Percentiles rank a stretch among this genome's conserved stretches.
These are phyloP conservation scores for Sciurus niger DNA, from an alignment of 2,113 vertebrate species.

Conservation along the genomic window DNA sequence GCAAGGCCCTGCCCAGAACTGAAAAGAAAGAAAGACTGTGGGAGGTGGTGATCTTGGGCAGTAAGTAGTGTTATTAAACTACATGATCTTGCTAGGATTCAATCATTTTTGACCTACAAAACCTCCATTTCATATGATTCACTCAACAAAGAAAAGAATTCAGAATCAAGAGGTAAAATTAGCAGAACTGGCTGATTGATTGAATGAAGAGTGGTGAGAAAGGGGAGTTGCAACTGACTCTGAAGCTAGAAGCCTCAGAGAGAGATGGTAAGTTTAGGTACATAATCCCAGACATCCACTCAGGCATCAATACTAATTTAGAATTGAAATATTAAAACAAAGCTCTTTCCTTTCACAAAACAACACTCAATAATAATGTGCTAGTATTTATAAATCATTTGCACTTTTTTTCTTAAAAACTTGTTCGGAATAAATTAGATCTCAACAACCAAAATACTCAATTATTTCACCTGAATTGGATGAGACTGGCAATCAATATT, in stretches of 20 bases:
- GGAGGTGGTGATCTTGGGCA: neutral
- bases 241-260: neutral
- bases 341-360: neutral
- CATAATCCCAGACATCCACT: neutral
- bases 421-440: neutral
- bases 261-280: neutral
- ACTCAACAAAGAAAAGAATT: neutral
- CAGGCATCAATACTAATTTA: neutral
- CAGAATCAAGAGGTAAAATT: neutral
- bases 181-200: neutral
- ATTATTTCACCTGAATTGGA: neutral
- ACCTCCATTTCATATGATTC: neutral
- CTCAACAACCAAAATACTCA: neutral
- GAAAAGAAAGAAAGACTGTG: too few species aligned
- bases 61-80: neutral
- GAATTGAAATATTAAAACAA: neutral
- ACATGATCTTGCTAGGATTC: neutral
- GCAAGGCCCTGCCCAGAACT: too few species aligned
- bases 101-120: neutral
- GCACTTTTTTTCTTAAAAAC: neutral
- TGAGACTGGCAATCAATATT: neutral
- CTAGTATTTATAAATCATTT: neutral
- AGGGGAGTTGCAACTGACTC: neutral
- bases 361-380: neutral
- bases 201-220: neutral